Percentiles rank a stretch among this genome's conserved stretches.
Conservation (phyloP, 2,113 vertebrate genomes). For the Datnioides undecimradiatus region DNA sequence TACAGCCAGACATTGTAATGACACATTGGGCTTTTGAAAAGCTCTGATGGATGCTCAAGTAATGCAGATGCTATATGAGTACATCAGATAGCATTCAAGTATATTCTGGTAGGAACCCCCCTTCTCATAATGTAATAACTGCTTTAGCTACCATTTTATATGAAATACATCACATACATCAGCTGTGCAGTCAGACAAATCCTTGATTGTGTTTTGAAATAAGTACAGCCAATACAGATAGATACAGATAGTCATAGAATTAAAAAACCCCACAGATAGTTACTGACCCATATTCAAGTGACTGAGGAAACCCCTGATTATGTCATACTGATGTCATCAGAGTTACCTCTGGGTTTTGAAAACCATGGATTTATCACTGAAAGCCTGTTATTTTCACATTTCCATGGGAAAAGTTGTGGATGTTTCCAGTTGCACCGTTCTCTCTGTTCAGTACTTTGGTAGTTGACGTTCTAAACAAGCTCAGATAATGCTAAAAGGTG, state of each 20-base stretch:
- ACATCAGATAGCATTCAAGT: conserved; percentile 38
- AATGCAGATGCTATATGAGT: conserved; percentile 44
- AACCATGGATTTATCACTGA: too few relatives aligned
- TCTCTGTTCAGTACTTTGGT: too few relatives aligned
- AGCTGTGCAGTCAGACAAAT: not conserved
- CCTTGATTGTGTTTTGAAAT: not conserved
- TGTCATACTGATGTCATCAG: not conserved
- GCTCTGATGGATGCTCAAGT: conserved; percentile 51
- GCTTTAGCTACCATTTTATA: conserved; percentile 1
- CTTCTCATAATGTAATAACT: not conserved
- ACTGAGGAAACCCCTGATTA: not conserved
- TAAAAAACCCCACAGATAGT: too few relatives aligned
- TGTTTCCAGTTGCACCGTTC: too few relatives aligned
- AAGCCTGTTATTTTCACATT: too few relatives aligned
- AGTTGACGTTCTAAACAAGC: too few relatives aligned
- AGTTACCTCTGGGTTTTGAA: too few relatives aligned
- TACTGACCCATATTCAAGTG: too few relatives aligned
- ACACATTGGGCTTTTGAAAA: conserved; percentile 66
- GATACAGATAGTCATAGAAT: too few relatives aligned
- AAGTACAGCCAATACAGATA: too few relatives aligned
- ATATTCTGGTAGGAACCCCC: not conserved
- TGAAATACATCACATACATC: not conserved
- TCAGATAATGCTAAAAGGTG: too few relatives aligned
- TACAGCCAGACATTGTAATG: conserved; percentile 72
- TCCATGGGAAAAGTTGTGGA: too few relatives aligned